A percentile compares a stretch with the other conserved stretches of the same genome.
Evolutionary conservation across 2,113 vertebrate genomes (phyloP).

Genomic region (Crotalus tigris): DNA sequence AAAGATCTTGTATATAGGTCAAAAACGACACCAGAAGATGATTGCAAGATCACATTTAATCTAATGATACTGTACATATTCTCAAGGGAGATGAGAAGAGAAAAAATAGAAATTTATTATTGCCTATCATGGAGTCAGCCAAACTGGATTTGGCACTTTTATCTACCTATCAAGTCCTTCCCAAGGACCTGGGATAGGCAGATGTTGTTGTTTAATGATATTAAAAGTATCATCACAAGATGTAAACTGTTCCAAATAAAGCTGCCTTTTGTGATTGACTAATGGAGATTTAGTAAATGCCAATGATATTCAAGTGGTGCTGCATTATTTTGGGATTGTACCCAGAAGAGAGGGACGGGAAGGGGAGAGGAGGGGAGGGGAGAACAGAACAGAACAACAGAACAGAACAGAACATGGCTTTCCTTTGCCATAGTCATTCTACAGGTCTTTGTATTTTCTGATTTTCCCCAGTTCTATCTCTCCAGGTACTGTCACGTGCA

Average conservation of each 20-base stretch:
- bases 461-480: neutral
- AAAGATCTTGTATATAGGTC: neutral
- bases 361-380: rapidly evolving
- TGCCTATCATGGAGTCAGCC: neutral
- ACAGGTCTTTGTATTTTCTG: neutral
- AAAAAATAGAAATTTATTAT: neutral
- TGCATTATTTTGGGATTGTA: neutral
- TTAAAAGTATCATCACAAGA: neutral
- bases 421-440: neutral
- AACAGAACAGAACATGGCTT: neutral
- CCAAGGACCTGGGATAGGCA: neutral
- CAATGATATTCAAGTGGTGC: neutral
- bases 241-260: neutral
- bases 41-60: neutral
- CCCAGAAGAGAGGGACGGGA: neutral
- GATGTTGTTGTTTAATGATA: neutral
- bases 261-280: neutral
- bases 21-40: neutral
- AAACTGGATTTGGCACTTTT: neutral
- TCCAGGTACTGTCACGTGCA: neutral
- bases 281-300: neutral
- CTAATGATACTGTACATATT: neutral
- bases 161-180: neutral
- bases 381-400: too few relatives aligned
- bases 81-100: neutral